phyloP scores from a whole-genome alignment of 2,888 invertebrate species.

The Lasioglossum calceatum region DNA sequence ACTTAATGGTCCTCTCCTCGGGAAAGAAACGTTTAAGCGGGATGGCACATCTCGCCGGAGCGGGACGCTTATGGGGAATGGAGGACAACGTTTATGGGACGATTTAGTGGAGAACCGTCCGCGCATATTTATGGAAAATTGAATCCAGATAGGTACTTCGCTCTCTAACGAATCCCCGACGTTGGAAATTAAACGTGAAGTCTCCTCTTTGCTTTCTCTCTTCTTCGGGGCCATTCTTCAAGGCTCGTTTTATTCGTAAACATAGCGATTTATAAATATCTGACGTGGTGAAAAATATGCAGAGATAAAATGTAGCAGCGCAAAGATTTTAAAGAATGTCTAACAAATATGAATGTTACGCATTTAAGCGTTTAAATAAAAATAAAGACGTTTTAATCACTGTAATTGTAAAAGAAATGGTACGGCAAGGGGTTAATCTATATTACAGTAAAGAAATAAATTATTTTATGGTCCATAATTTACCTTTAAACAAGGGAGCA shows the following conservation, averaged over 20 bases:
- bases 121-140: constrained; percentile 5
- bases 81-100: constrained; percentile 5
- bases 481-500: neutral
- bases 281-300: neutral
- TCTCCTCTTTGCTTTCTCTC: neutral
- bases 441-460: too few relatives aligned
- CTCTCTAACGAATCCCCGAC: neutral
- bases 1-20: constrained; percentile 39
- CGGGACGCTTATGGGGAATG: neutral
- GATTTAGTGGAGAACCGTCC: neutral
- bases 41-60: neutral
- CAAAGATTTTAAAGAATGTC: too few relatives aligned
- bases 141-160: neutral
- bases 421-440: too few relatives aligned
- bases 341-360: too few relatives aligned
- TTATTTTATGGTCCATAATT: neutral
- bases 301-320: too few relatives aligned
- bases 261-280: neutral
- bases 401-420: too few relatives aligned
- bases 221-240: neutral
- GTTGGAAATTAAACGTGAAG: neutral
- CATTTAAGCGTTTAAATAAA: too few relatives aligned
- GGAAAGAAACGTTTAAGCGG: constrained; percentile 18
- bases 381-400: too few relatives aligned
- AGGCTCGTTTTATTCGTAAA: neutral